Percentiles rank a stretch among this genome's conserved stretches.
Conservation (phyloP, 2,113 vertebrate species). For the Tachycineta bicolor region DNA sequence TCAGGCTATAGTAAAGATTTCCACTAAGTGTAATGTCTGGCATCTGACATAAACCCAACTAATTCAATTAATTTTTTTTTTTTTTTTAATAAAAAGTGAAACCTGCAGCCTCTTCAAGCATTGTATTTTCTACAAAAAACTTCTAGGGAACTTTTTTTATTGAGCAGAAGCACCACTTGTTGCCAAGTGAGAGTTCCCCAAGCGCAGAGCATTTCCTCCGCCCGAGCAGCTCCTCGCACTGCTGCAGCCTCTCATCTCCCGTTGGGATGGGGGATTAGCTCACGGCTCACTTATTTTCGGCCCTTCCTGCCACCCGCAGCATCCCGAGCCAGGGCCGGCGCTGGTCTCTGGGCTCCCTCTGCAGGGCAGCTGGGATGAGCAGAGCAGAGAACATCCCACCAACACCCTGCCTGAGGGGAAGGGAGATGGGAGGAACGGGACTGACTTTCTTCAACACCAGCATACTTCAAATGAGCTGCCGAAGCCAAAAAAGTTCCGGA, state of each 20-base stretch:
- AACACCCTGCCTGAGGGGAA: background rate
- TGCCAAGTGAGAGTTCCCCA: background rate
- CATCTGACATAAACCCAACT: background rate
- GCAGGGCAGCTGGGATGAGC: background rate
- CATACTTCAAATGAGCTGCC: background rate
- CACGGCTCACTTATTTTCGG: background rate
- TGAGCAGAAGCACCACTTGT: background rate
- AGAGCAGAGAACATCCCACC: background rate
- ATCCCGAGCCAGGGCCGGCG: accelerated
- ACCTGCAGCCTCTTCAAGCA: background rate
- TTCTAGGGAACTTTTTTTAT: background rate
- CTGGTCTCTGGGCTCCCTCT: conserved; percentile 17
- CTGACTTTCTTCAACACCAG: background rate
- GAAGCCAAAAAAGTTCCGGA: background rate
- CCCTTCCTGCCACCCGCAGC: background rate
- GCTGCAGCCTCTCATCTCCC: background rate
- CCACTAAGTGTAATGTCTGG: background rate
- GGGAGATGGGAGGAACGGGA: background rate
- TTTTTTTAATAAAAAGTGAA: background rate
- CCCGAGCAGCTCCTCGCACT: background rate
- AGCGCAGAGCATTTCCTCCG: background rate
- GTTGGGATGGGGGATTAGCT: background rate
- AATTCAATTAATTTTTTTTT: background rate
- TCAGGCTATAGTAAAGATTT: background rate
- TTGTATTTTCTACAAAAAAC: background rate